These are phyloP conservation scores for Agelaius phoeniceus DNA, from an alignment of 2,113 vertebrate species.

Conservation along the genomic window DNA sequence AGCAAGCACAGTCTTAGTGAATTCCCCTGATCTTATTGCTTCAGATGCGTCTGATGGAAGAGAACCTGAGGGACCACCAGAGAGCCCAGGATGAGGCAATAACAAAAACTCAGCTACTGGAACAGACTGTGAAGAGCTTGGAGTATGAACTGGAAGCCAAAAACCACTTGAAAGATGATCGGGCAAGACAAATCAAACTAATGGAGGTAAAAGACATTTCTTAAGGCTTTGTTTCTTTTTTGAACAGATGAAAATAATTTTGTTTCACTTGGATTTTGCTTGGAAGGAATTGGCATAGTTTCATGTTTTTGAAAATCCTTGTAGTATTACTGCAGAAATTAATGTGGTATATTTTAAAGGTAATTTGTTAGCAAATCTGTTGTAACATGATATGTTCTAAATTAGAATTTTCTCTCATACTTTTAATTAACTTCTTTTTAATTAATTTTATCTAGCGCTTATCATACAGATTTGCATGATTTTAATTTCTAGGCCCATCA, in stretches of 20 bases:
- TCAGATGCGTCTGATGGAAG: conserved; percentile 82
- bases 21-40: background rate
- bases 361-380: background rate
- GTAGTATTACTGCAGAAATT: background rate
- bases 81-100: conserved; percentile 84
- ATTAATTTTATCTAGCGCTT: background rate
- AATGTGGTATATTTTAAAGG: background rate
- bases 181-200: conserved; percentile 83
- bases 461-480: background rate
- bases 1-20: background rate
- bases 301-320: background rate
- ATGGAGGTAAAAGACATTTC: conserved; percentile 83
- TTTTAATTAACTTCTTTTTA: background rate
- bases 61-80: conserved; percentile 82
- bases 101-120: conserved; percentile 79
- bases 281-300: background rate
- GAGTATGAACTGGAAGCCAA: conserved; percentile 84
- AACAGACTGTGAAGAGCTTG: conserved; percentile 84
- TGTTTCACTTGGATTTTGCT: background rate
- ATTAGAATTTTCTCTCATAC: background rate
- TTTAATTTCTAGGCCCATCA: background rate
- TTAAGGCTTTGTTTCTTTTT: background rate
- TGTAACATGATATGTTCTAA: background rate
- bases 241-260: background rate
- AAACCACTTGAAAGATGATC: conserved; percentile 83